A percentile compares a stretch with the other conserved stretches of the same genome.
These are phyloP conservation scores for Arctopsyche grandis DNA, from an alignment of 1,140 invertebrate genomes.

Conservation along the genomic window DNA sequence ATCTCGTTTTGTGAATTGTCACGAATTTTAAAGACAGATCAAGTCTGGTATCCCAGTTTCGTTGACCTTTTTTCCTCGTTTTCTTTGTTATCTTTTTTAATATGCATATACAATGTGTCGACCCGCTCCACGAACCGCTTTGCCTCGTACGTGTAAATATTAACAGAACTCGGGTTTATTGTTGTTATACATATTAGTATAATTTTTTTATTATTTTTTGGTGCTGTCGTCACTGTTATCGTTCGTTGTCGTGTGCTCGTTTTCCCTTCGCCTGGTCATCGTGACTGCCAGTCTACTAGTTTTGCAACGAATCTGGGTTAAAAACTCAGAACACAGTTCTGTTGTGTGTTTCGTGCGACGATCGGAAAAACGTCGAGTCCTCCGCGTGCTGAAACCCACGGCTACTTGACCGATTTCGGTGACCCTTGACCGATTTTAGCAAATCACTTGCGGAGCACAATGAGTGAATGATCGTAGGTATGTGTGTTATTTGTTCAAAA, in stretches of 20 bases:
- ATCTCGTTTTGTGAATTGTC: not conserved
- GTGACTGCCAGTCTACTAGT: slow-evolving; percentile 22
- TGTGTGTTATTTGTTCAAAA: not conserved
- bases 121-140: not conserved
- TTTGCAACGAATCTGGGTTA: slow-evolving; percentile 13
- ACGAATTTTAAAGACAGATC: slow-evolving; percentile 12
- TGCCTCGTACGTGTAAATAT: slow-evolving; percentile 19
- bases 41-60: slow-evolving; percentile 19
- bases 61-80: slow-evolving; percentile 37
- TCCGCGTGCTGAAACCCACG: not conserved
- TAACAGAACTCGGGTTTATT: slow-evolving; percentile 3
- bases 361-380: not conserved
- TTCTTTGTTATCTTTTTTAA: slow-evolving; percentile 32
- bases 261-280: slow-evolving; percentile 26
- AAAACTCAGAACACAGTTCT: slow-evolving; percentile 8
- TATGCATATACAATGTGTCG: not conserved
- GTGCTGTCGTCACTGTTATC: not conserved
- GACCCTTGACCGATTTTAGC: slow-evolving; percentile 16
- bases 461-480: not conserved
- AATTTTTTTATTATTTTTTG: not conserved
- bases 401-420: slow-evolving; percentile 12
- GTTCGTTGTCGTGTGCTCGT: slow-evolving; percentile 18
- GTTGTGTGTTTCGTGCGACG: not conserved
- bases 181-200: slow-evolving; percentile 17
- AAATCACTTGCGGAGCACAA: not conserved